These are phyloP conservation scores for Nomada lathburiana DNA, from an alignment of 2,888 invertebrate genomes.

Conservation along the genomic window DNA sequence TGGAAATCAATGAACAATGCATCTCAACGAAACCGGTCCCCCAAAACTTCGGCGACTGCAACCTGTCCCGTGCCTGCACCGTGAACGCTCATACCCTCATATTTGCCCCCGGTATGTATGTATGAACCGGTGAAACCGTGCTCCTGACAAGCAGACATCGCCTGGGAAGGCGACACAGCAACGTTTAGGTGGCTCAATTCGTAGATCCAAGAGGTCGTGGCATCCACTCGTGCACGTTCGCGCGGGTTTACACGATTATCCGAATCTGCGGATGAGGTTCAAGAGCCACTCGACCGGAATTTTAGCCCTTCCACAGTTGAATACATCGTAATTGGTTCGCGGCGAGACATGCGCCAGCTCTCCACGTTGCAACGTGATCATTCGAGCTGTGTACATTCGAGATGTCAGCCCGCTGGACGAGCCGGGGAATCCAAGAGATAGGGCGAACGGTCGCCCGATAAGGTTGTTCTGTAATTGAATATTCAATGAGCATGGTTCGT, in stretches of 20 bases:
- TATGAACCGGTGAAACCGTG: slow-evolving; percentile 27
- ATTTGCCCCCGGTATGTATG: slow-evolving; percentile 11
- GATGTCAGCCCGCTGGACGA: slow-evolving; percentile 39
- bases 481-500: slow-evolving; percentile 10
- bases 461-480: slow-evolving; percentile 37
- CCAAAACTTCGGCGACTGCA: background rate
- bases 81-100: slow-evolving; percentile 6
- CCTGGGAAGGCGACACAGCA: slow-evolving; percentile 29
- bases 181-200: slow-evolving; percentile 50
- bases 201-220: slow-evolving; percentile 53
- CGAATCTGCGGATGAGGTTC: slow-evolving; percentile 79
- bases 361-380: slow-evolving; percentile 44
- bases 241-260: slow-evolving; percentile 77
- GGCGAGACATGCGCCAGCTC: slow-evolving; percentile 62
- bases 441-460: slow-evolving; percentile 2
- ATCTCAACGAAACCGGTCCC: background rate
- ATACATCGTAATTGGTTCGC: slow-evolving; percentile 79
- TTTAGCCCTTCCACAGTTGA: slow-evolving; percentile 75
- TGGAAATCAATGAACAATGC: background rate
- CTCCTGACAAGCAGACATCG: slow-evolving; percentile 38
- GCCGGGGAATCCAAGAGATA: slow-evolving; percentile 19
- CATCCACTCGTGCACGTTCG: slow-evolving; percentile 71
- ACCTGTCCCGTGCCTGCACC: background rate
- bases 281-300: slow-evolving; percentile 78
- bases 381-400: slow-evolving; percentile 20